Percentiles rank a stretch among this genome's conserved stretches.
Evolutionary conservation across 2,797 vertebrate genomes (phyloP).

Genomic region (Ceryle rudis): DNA sequence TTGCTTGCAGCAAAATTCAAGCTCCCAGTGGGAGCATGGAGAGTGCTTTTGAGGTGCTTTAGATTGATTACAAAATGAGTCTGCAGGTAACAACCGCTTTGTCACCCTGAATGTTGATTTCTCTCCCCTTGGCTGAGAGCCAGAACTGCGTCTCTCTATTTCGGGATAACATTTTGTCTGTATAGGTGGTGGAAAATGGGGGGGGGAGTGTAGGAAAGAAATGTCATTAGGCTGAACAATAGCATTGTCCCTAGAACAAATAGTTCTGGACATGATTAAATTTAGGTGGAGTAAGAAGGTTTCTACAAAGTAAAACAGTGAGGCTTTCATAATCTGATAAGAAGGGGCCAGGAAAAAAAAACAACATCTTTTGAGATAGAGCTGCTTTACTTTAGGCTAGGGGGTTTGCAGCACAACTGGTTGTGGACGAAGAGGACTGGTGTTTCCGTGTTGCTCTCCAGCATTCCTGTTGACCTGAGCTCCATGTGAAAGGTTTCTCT

Average conservation of each 20-base stretch:
- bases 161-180: neutral
- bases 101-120: conserved; percentile 3
- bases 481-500: neutral
- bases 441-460: neutral
- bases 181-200: neutral
- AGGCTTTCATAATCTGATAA: neutral
- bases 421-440: neutral
- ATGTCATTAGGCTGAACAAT: conserved; percentile 6
- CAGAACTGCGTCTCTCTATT: neutral
- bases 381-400: neutral
- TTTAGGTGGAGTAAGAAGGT: neutral
- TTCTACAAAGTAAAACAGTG: neutral
- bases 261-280: neutral
- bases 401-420: neutral
- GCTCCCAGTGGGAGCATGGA: neutral
- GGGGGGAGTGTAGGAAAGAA: neutral
- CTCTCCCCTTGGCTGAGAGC: neutral
- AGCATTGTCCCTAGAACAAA: neutral
- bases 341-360: neutral
- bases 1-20: neutral
- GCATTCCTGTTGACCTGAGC: neutral
- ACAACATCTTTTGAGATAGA: neutral
- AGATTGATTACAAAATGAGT: neutral
- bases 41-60: conserved; percentile 4
- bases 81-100: neutral